phyloP scores from a whole-genome alignment of 92 coral and sea anemone genomes.

The Umimayanthus kanabou region DNA sequence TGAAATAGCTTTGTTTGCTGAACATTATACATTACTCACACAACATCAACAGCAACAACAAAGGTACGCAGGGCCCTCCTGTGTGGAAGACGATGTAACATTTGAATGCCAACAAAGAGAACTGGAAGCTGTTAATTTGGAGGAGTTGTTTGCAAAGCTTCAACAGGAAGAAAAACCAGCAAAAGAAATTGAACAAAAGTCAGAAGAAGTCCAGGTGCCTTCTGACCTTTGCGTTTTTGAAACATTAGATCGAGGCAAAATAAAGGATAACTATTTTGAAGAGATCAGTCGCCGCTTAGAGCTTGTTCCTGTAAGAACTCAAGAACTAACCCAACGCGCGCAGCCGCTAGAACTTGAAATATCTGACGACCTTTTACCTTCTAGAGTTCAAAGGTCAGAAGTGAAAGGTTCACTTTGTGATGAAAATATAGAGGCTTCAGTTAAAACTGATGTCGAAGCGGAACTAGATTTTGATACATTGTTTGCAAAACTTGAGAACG shows the following conservation, averaged over 20 bases:
- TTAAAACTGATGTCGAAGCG: neutral
- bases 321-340: slow-evolving; percentile 3
- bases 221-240: slow-evolving; percentile 28
- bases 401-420: neutral
- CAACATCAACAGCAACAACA: neutral
- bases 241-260: slow-evolving; percentile 28
- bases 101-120: slow-evolving; percentile 9
- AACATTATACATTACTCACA: neutral
- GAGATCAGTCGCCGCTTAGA: slow-evolving; percentile 18
- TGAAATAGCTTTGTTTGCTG: slow-evolving; percentile 22
- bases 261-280: slow-evolving; percentile 19
- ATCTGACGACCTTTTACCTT: neutral
- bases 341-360: slow-evolving; percentile 1
- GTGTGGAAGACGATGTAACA: slow-evolving; percentile 7
- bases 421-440: slow-evolving; percentile 9
- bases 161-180: neutral
- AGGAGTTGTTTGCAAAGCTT: slow-evolving; percentile 3
- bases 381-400: neutral
- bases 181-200: neutral
- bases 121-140: neutral
- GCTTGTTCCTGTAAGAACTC: slow-evolving; percentile 17
- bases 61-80: neutral
- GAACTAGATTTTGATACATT: slow-evolving; percentile 30
- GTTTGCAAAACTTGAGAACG: slow-evolving; percentile 10
- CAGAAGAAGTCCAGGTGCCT: slow-evolving; percentile 43